Evolutionary conservation across 2,888 invertebrate species (phyloP).

Genomic region (Pecten maximus): DNA sequence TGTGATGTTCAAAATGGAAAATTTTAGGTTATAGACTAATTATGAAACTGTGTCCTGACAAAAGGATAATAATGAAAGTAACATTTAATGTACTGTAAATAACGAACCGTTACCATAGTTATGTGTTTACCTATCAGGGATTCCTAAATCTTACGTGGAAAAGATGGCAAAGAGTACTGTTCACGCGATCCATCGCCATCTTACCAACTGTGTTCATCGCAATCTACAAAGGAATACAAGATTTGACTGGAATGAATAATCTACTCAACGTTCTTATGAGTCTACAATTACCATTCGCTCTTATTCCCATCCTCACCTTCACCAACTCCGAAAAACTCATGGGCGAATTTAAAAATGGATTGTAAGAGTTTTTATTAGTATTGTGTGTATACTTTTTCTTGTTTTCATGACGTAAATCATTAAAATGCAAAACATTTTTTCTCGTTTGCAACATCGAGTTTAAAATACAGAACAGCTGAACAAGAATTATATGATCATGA

Average conservation of each 20-base stretch:
- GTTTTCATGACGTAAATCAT: too few species aligned
- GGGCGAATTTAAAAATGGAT: conserved; percentile 92
- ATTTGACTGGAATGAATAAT: conserved; percentile 91
- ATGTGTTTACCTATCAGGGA: conserved; percentile 84
- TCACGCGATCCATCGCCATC: conserved; percentile 92
- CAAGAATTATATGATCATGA: too few species aligned
- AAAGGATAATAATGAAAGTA: too few species aligned
- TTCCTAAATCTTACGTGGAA: conserved; percentile 93
- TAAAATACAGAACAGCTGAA: too few species aligned
- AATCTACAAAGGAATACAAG: conserved; percentile 83
- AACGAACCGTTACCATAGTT: too few species aligned
- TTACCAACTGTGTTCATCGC: conserved; percentile 84
- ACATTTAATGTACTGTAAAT: too few species aligned
- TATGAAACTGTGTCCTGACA: too few species aligned
- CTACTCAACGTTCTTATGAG: conserved; percentile 92
- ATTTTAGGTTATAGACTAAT: too few species aligned
- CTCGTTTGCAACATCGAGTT: too few species aligned
- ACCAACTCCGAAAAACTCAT: conserved; percentile 90
- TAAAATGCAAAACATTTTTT: too few species aligned
- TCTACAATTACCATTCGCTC: conserved; percentile 92
- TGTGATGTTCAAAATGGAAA: too few species aligned
- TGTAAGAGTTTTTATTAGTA: conserved; percentile 61
- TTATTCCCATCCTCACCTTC: conserved; percentile 92
- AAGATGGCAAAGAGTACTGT: conserved; percentile 92
- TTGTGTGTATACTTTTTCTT: too few species aligned